Evolutionary conservation across 2,888 invertebrate genomes (phyloP).

Genomic region (Heliconius cydno): DNA sequence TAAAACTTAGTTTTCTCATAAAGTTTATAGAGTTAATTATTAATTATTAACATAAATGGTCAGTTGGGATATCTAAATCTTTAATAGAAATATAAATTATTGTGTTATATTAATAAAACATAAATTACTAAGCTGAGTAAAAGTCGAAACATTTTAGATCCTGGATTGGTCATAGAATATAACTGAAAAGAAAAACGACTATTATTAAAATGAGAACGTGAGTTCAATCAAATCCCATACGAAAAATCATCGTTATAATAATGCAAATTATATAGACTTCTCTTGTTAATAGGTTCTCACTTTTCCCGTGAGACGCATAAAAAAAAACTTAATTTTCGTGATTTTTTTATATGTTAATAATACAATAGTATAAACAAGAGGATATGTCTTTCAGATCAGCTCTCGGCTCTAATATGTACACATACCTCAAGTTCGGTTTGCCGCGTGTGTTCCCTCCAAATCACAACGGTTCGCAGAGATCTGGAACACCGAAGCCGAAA

Average conservation of each 20-base stretch:
- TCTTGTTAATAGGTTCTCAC: neutral
- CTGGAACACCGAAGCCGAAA: constrained; percentile 85
- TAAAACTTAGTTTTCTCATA: neutral
- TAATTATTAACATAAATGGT: neutral
- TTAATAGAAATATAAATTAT: too few species aligned
- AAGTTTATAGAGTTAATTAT: neutral
- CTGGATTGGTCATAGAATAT: neutral
- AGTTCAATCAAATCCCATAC: too few species aligned
- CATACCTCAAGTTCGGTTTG: constrained; percentile 96
- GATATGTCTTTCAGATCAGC: constrained; percentile 85
- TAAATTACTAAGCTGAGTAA: neutral
- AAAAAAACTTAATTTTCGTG: neutral
- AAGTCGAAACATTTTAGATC: neutral
- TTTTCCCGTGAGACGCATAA: neutral
- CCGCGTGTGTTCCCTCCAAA: constrained; percentile 95
- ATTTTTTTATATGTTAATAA: neutral
- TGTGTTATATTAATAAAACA: neutral
- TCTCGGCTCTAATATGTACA: constrained; percentile 95
- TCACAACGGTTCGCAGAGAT: constrained; percentile 87
- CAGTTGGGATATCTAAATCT: neutral
- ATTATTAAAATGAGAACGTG: too few species aligned
- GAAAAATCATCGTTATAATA: neutral
- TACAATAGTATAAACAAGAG: too few species aligned
- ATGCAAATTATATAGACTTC: neutral
- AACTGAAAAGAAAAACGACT: too few species aligned